Conservation (phyloP, 2,797 vertebrate species). For the Falco biarmicus region DNA sequence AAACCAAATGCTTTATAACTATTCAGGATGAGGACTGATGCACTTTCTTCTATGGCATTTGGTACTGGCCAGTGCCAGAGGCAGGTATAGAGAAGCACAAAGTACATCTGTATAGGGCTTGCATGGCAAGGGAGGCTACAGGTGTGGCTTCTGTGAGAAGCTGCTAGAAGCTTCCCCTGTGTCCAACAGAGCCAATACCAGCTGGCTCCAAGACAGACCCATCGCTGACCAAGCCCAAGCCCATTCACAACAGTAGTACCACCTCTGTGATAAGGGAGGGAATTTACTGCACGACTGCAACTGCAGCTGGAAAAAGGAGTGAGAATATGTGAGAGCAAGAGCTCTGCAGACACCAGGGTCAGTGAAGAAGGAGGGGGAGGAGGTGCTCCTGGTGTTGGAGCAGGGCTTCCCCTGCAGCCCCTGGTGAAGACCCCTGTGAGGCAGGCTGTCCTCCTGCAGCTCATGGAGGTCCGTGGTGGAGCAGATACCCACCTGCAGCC, state of each 20-base stretch:
- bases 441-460: background rate
- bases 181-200: too few species aligned
- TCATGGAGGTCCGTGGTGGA: too few species aligned
- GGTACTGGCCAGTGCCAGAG: background rate
- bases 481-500: too few species aligned
- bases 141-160: too few species aligned
- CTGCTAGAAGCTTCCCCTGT: too few species aligned
- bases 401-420: background rate
- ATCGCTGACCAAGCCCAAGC: too few species aligned
- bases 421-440: background rate
- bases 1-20: background rate
- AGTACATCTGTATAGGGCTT: background rate
- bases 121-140: background rate
- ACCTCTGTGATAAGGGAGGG: background rate
- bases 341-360: background rate
- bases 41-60: background rate
- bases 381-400: background rate
- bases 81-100: background rate
- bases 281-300: background rate
- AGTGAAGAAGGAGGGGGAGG: background rate
- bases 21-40: background rate
- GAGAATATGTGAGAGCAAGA: background rate
- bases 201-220: too few species aligned
- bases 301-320: background rate
- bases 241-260: background rate